A percentile compares a stretch with the other conserved stretches of the same genome.
Evolutionary conservation across 2,888 invertebrate species (phyloP).

Genomic region (Drosophila pegasa): DNA sequence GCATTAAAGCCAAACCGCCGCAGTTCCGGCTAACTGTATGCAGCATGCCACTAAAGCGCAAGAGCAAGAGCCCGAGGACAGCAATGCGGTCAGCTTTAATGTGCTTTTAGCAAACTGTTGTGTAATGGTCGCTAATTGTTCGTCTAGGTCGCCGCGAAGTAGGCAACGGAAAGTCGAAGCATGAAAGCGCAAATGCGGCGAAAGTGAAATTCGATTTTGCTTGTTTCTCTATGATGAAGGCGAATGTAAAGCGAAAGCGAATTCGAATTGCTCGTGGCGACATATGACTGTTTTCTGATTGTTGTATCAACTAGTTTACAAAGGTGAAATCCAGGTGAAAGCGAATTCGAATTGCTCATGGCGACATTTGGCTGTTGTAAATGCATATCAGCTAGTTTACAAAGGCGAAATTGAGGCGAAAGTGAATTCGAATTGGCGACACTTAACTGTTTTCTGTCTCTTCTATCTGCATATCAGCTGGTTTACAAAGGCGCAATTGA

Average conservation of each 20-base stretch:
- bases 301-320: too few relatives aligned
- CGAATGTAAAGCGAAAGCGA: neutral
- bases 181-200: constrained; percentile 7
- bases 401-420: too few relatives aligned
- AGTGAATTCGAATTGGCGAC: constrained; percentile 1
- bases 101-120: constrained; percentile 17
- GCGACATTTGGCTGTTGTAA: too few relatives aligned
- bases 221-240: too few relatives aligned
- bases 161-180: constrained; percentile 3
- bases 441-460: too few relatives aligned
- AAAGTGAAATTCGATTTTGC: neutral
- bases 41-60: constrained; percentile 16
- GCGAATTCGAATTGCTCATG: too few relatives aligned
- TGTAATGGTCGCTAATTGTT: constrained; percentile 23
- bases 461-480: neutral
- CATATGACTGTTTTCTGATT: neutral
- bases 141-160: neutral
- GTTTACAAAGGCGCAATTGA: constrained; percentile 15
- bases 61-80: neutral
- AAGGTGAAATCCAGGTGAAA: too few relatives aligned
- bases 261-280: neutral
- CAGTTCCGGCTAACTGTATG: constrained; percentile 35
- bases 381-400: too few relatives aligned
- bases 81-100: constrained; percentile 27
- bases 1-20: constrained; percentile 35